Evolutionary conservation across 1,140 invertebrate species (phyloP), one percentile per base, ranked within the genome.

Genomic region (Armadillidium nasatum): DNA sequence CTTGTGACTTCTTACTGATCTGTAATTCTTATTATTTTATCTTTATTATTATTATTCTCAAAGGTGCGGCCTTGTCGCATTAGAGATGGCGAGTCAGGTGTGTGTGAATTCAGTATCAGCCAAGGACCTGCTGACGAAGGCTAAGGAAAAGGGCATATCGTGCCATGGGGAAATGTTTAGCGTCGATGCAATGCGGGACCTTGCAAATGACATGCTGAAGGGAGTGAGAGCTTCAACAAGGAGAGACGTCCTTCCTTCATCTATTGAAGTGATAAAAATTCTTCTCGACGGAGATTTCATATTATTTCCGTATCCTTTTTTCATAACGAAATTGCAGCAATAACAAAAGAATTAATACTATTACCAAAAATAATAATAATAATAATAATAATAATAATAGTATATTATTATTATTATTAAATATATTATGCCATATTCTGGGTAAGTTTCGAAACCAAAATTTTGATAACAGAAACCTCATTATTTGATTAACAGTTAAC

Each of bases 271-370:
- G 2, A n/a, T 78, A 6, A 71, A 80, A 60, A 70, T 80, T 21
- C 70, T 80, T 7, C 54, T 80, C 15, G 72, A 78, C 23, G 79
- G 79, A 46, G 75, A 78, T 22, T 69, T 80, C 23, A 71, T 80
- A 21, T 72, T 80, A 33, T 76, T 80, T 19, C 79, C 79, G 79
- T 80, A 80, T 80, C 79, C 79, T 80, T 80, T 80, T 60, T 60
- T 7, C 11, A 60, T 7, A 4, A 60, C 7, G 50, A 3, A 3
- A 33, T 33, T 6, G 6, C 6, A 33, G 33, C 33, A 33, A 33
- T 33, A 33, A 33, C 33, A 33, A 33, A 33, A 1, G 33, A 33
- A 33, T 6, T 33, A 33, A 33, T 33, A 33, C 33, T 33, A 33
- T 6, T 33, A 33, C 33, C 33, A 33, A 33, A 3, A 33, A 33